Evolutionary conservation across 1,140 invertebrate genomes (phyloP).

Genomic region (Drosophila orosa): DNA sequence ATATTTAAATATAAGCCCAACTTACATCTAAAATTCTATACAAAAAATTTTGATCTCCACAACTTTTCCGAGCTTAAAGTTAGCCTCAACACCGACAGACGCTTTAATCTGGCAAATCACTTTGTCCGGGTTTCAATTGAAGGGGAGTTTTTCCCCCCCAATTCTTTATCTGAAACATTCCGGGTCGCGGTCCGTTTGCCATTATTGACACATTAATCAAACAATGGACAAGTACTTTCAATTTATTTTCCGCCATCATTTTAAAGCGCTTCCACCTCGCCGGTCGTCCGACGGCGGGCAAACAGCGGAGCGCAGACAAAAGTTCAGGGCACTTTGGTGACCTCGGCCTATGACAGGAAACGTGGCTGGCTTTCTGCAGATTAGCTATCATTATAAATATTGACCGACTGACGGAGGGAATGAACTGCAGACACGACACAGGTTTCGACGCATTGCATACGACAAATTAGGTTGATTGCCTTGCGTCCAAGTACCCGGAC

Average conservation of each 20-base stretch:
- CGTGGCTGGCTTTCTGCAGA: conserved; percentile 49
- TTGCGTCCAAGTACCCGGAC: conserved; percentile 52
- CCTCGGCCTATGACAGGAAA: conserved; percentile 27
- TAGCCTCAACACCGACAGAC: background rate
- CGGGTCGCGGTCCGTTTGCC: conserved; percentile 43
- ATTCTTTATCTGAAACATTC: conserved; percentile 33
- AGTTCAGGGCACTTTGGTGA: conserved; percentile 37
- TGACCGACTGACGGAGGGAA: conserved; percentile 60
- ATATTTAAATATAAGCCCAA: background rate
- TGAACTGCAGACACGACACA: conserved; percentile 38
- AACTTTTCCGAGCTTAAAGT: background rate
- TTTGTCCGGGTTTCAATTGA: conserved; percentile 29
- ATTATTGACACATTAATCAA: conserved; percentile 82
- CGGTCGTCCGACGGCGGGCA: conserved; percentile 20
- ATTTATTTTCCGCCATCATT: conserved; percentile 69
- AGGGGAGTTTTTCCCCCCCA: conserved; percentile 10
- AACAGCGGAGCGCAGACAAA: conserved; percentile 47
- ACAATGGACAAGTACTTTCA: conserved; percentile 80
- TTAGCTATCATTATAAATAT: conserved; percentile 82
- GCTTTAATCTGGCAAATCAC: conserved; percentile 26
- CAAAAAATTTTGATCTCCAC: background rate
- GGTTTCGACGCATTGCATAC: conserved; percentile 59
- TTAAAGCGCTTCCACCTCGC: conserved; percentile 57
- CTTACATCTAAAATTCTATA: background rate
- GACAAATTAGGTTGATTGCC: conserved; percentile 82